Evolutionary conservation across 2,888 invertebrate genomes (phyloP).

Genomic region (Archaeoteleia sp.): DNA sequence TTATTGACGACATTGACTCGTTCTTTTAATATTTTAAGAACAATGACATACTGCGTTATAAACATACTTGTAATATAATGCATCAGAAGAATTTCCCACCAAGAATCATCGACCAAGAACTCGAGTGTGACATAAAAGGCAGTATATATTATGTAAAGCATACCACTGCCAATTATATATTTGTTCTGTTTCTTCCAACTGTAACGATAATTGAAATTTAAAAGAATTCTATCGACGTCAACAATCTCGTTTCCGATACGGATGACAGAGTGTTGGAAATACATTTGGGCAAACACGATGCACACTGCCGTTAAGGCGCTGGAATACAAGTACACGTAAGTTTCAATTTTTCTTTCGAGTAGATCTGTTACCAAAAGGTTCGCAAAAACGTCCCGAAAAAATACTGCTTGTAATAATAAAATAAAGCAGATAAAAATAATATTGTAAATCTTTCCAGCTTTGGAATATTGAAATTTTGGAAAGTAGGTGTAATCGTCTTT

Average conservation of each 20-base stretch:
- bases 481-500: not conserved
- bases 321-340: not conserved
- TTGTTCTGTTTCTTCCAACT: constrained; percentile 1
- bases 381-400: constrained; percentile 7
- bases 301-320: not conserved
- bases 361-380: not conserved
- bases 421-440: constrained; percentile 7
- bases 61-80: constrained; percentile 32
- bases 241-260: constrained; percentile 17
- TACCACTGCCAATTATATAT: not conserved
- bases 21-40: constrained; percentile 12
- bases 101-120: too few species aligned
- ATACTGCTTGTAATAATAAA: constrained; percentile 8
- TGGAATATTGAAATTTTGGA: constrained; percentile 9
- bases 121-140: constrained; percentile 21
- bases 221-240: constrained; percentile 4
- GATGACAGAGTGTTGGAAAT: constrained; percentile 6
- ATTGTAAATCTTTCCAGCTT: constrained; percentile 12
- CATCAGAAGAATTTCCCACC: constrained; percentile 19
- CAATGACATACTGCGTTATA: constrained; percentile 22
- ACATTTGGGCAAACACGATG: constrained; percentile 13
- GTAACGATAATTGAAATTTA: constrained; percentile 3
- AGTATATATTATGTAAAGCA: constrained; percentile 11
- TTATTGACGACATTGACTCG: constrained; percentile 15
- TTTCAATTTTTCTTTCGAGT: not conserved